Conservation (phyloP, 2,113 vertebrate species). For the Gymnorhina tibicen region DNA sequence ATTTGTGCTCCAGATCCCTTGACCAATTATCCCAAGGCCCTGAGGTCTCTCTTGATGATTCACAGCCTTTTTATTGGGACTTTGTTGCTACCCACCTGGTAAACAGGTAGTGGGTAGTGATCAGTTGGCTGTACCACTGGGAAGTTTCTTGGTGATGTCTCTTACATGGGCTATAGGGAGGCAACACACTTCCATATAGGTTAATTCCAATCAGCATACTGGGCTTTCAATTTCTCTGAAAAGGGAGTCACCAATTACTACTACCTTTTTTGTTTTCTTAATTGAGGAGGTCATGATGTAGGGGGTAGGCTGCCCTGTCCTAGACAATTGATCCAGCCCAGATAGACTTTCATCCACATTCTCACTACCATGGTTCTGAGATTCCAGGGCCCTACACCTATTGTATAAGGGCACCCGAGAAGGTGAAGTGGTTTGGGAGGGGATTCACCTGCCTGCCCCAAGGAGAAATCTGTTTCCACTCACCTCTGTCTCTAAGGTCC, state of each 20-base stretch:
- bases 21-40: background rate
- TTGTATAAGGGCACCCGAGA: background rate
- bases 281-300: background rate
- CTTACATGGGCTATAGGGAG: background rate
- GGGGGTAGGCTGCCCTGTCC: background rate
- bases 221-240: background rate
- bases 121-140: background rate
- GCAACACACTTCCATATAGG: background rate
- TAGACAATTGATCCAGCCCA: accelerated
- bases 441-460: background rate
- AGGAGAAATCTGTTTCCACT: background rate
- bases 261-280: background rate
- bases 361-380: background rate
- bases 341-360: background rate
- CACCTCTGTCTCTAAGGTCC: background rate
- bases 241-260: background rate
- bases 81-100: background rate
- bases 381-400: background rate
- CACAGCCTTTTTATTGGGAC: background rate
- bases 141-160: background rate
- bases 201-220: background rate
- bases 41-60: background rate
- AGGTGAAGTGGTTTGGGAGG: background rate
- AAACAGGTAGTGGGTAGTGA: background rate
- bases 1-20: background rate